phyloP scores from a whole-genome alignment of 2,888 invertebrate species.

The Seira ritae region DNA sequence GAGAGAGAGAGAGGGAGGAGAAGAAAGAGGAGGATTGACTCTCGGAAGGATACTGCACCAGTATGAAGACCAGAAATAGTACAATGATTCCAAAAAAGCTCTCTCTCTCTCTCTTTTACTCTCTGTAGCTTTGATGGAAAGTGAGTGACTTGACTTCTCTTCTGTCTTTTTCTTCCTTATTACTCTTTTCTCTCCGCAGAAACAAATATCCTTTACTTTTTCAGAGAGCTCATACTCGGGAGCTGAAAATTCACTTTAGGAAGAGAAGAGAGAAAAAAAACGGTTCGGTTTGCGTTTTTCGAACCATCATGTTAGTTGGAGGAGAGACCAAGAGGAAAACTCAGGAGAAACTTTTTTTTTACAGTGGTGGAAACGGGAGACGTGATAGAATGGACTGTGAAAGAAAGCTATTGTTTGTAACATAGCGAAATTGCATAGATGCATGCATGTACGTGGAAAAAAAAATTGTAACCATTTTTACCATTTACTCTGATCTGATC shows the following conservation, averaged over 20 bases:
- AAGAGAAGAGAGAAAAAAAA: neutral
- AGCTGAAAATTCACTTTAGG: neutral
- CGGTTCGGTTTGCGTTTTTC: neutral
- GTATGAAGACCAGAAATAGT: constrained; percentile 16
- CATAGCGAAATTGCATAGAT: constrained; percentile 1
- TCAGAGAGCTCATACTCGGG: neutral
- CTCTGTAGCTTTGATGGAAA: constrained; percentile 33
- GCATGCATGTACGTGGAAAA: constrained; percentile 3
- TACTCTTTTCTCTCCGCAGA: constrained; percentile 17
- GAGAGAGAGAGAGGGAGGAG: constrained; percentile 32
- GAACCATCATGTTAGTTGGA: neutral
- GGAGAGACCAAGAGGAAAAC: neutral
- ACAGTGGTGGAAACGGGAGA: neutral
- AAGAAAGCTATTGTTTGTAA: constrained; percentile 1
- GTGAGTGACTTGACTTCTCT: constrained; percentile 27
- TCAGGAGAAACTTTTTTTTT: neutral
- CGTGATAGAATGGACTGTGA: constrained; percentile 4
- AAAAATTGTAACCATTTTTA: constrained; percentile 14
- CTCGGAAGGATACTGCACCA: constrained; percentile 13
- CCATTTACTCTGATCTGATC: constrained; percentile 16
- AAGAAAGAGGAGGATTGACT: constrained; percentile 14
- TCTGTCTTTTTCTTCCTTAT: constrained; percentile 20
- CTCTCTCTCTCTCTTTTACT: neutral
- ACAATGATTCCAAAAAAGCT: constrained; percentile 15
- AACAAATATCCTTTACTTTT: constrained; percentile 11